phyloP scores from a whole-genome alignment of 92 coral and sea anemone species.

The Epizoanthus illoricatus region DNA sequence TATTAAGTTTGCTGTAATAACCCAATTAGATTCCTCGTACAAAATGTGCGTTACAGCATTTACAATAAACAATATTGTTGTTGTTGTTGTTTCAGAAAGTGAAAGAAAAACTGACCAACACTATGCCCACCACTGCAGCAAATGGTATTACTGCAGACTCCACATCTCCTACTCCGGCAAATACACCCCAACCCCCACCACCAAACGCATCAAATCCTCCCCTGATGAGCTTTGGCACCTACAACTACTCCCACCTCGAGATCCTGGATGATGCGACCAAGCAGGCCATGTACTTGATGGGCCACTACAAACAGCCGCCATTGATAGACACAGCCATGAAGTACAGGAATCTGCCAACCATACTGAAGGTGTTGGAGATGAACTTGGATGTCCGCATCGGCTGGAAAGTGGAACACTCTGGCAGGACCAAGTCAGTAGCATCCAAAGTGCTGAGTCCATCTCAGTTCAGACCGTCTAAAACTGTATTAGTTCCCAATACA shows the following conservation, averaged over 20 bases:
- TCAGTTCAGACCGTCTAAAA: conserved; percentile 22
- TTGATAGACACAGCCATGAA: conserved; percentile 69
- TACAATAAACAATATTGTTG: too few species aligned
- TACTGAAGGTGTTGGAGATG: conserved; percentile 48
- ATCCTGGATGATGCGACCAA: conserved; percentile 58
- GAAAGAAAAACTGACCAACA: neutral
- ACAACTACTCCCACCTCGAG: conserved; percentile 56
- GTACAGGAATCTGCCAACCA: conserved; percentile 52
- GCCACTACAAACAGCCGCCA: conserved; percentile 40
- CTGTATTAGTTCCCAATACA: conserved; percentile 7
- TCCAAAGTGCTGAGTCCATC: conserved; percentile 13
- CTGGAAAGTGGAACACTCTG: conserved; percentile 62
- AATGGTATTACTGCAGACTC: neutral
- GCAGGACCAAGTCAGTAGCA: conserved; percentile 32
- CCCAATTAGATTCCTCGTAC: too few species aligned
- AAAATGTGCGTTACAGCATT: too few species aligned
- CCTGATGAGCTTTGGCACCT: conserved; percentile 54
- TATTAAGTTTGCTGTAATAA: too few species aligned
- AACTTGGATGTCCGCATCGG: conserved; percentile 56
- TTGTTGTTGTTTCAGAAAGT: too few species aligned
- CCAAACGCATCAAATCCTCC: conserved; percentile 19
- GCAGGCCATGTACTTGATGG: conserved; percentile 60
- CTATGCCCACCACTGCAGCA: conserved; percentile 6
- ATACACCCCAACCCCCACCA: neutral
- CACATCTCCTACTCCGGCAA: neutral